phyloP scores from a whole-genome alignment of 2,797 vertebrate genomes.

The Anas flavirostris region DNA sequence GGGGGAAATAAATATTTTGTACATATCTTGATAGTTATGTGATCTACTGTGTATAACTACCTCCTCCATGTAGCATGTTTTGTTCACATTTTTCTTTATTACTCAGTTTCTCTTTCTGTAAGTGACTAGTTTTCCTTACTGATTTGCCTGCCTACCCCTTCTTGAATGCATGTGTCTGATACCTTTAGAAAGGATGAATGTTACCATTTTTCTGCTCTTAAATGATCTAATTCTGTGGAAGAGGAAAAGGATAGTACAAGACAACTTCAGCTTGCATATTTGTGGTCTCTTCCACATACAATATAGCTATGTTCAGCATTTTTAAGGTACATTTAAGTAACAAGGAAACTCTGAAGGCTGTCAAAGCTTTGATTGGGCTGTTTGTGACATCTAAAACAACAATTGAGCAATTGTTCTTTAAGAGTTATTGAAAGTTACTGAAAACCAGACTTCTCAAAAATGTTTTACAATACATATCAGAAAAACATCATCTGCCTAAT shows the following conservation, averaged over 20 bases:
- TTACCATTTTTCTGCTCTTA: neutral
- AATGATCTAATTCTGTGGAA: neutral
- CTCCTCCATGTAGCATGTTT: neutral
- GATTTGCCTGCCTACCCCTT: neutral
- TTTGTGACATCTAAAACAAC: neutral
- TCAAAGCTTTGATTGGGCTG: neutral
- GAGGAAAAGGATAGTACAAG: neutral
- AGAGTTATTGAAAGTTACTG: too few relatives aligned
- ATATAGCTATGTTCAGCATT: neutral
- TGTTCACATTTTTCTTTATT: neutral
- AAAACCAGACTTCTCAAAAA: too few relatives aligned
- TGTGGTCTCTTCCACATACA: neutral
- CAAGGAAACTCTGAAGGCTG: neutral
- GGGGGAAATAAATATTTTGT: conserved; percentile 25
- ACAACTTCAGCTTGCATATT: neutral
- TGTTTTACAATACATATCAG: too few relatives aligned
- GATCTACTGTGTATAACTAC: neutral
- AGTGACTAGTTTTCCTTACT: neutral
- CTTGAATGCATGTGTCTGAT: neutral
- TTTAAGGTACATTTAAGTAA: neutral
- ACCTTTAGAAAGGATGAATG: neutral
- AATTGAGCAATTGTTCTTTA: neutral
- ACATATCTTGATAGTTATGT: neutral
- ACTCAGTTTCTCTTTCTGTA: rapidly evolving
- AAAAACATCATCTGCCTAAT: too few relatives aligned